Evolutionary conservation across 2,113 vertebrate genomes (phyloP).

Genomic region (Tragelaphus imberbis): DNA sequence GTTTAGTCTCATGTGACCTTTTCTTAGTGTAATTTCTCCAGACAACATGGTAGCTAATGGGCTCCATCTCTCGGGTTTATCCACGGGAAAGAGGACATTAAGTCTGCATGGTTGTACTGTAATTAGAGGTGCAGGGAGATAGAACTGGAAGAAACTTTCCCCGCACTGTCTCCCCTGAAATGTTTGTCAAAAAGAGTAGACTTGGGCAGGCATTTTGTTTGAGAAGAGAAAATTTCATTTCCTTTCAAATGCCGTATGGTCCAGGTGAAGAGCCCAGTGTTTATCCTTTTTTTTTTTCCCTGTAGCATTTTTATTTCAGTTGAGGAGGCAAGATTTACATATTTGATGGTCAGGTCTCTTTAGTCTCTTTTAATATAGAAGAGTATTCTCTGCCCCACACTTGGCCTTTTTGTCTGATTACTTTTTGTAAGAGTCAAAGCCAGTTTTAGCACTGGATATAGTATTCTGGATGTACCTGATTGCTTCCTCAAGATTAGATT

Average conservation of each 20-base stretch:
- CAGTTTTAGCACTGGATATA: neutral
- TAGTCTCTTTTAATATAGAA: neutral
- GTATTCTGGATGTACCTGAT: neutral
- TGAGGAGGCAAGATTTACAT: neutral
- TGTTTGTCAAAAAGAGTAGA: neutral
- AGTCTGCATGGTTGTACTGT: neutral
- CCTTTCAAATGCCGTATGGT: neutral
- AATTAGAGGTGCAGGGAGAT: neutral
- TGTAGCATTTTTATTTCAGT: neutral
- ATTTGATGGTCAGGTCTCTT: neutral
- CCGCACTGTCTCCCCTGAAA: neutral
- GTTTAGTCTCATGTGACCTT: neutral
- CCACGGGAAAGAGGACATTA: neutral
- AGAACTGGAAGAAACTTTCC: rapidly evolving
- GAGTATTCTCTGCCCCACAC: neutral
- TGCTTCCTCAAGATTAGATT: neutral
- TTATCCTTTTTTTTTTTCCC: neutral
- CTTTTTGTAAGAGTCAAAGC: neutral
- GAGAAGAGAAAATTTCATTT: neutral
- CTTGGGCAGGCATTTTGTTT: neutral
- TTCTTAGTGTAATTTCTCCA: neutral
- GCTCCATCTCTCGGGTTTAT: neutral
- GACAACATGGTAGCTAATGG: neutral
- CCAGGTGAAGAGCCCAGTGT: neutral
- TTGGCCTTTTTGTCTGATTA: neutral